These are phyloP conservation scores for Anthonomus grandis DNA, from an alignment of 1,140 invertebrate genomes.

Conservation along the genomic window DNA sequence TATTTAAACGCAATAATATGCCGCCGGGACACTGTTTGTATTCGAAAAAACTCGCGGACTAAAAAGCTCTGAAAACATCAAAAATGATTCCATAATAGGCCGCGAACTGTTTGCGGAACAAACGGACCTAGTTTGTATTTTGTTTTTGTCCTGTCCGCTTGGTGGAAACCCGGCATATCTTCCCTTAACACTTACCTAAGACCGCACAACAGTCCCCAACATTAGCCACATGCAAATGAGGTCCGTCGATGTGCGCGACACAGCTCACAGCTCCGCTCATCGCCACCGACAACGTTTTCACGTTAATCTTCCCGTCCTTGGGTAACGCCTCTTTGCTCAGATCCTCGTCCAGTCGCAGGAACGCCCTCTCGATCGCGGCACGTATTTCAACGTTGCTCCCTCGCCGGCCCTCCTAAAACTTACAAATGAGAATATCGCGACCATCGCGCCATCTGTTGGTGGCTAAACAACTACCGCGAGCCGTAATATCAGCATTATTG, in stretches of 20 bases:
- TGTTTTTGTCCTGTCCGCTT: no score
- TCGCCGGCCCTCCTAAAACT: conserved; percentile 41
- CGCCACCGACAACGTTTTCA: conserved; percentile 77
- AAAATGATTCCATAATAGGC: no score
- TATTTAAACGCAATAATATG: no score
- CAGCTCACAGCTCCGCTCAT: conserved; percentile 82
- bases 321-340: conserved; percentile 71
- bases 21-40: no score
- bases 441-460: neutral
- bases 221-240: conserved; percentile 84
- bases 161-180: no score
- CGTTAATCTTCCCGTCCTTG: conserved; percentile 50
- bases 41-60: no score
- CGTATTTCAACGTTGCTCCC: conserved; percentile 60
- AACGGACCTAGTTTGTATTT: no score
- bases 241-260: conserved; percentile 80
- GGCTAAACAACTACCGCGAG: neutral
- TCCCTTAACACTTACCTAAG: conserved; percentile 54
- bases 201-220: conserved; percentile 91
- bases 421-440: conserved; percentile 13
- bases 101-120: no score
- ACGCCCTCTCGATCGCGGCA: conserved; percentile 68
- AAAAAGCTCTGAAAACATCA: no score
- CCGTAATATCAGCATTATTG: neutral
- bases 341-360: conserved; percentile 77